Conservation (phyloP, 2,888 invertebrate species). For the Drosophila algonquin region DNA sequence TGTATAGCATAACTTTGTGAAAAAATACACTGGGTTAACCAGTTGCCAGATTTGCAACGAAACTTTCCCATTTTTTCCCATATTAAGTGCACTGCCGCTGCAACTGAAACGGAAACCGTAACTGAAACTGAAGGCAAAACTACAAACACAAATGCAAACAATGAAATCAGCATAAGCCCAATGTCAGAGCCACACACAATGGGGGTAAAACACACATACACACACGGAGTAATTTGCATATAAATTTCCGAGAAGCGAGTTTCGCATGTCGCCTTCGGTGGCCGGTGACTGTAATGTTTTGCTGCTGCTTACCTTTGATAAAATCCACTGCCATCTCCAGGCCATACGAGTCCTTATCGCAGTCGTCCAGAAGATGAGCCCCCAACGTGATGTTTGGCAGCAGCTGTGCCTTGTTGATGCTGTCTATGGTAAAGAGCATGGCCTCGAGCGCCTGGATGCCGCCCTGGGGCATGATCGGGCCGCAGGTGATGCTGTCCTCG, state of each 20-base stretch:
- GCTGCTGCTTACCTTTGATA: constrained; percentile 90
- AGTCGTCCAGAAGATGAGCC: constrained; percentile 94
- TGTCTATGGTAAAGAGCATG: constrained; percentile 94
- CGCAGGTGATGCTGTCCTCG: constrained; percentile 91
- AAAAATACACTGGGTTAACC: neutral
- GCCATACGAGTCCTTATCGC: constrained; percentile 96
- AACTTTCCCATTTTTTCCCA: neutral
- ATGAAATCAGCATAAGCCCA: constrained; percentile 18
- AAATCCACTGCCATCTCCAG: constrained; percentile 96
- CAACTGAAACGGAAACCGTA: constrained; percentile 11
- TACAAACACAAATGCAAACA: neutral
- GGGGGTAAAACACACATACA: neutral
- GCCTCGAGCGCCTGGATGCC: constrained; percentile 93
- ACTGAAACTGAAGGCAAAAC: constrained; percentile 1
- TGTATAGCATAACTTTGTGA: neutral
- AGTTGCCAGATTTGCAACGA: neutral
- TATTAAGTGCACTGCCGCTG: neutral
- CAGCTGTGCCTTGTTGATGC: constrained; percentile 86
- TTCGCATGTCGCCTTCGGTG: neutral
- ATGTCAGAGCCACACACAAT: constrained; percentile 14
- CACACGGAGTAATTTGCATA: neutral
- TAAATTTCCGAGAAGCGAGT: neutral
- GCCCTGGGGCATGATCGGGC: constrained; percentile 95
- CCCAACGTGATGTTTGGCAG: constrained; percentile 91
- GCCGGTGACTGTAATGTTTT: neutral